A percentile compares a stretch with the other conserved stretches of the same genome.
Evolutionary conservation across 1,140 invertebrate genomes (phyloP).

Genomic region (Bombus fervidus): DNA sequence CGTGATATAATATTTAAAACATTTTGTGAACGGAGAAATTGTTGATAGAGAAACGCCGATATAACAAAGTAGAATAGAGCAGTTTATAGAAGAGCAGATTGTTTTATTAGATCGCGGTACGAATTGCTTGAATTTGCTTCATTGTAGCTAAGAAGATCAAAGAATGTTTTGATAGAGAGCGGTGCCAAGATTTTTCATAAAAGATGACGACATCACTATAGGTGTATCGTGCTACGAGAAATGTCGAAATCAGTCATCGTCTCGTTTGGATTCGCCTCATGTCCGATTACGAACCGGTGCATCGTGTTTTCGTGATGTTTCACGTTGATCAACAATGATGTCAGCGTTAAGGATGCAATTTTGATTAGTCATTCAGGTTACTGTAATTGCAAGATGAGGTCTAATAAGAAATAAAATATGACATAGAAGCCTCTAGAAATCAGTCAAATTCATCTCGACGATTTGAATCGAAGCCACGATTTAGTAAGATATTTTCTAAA

Average conservation of each 20-base stretch:
- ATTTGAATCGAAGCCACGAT: not conserved
- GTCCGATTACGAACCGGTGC: not conserved
- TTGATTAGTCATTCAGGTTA: not conserved
- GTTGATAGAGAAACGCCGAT: too few species aligned
- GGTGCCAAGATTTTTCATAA: slow-evolving; percentile 33
- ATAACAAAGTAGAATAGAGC: not conserved
- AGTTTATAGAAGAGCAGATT: not conserved
- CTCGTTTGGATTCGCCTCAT: not conserved
- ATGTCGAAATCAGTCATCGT: slow-evolving; percentile 23
- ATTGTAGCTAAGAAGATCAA: not conserved
- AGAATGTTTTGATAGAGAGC: not conserved
- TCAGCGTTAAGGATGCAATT: not conserved
- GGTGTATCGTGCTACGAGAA: slow-evolving; percentile 1
- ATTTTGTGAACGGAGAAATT: too few species aligned
- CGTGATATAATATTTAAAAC: too few species aligned
- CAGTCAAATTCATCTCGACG: not conserved
- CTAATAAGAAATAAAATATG: not conserved
- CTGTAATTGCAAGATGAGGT: too few species aligned
- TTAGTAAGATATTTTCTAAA: too few species aligned
- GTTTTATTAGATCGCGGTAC: not conserved
- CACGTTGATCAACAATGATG: not conserved
- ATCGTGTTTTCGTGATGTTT: slow-evolving; percentile 6
- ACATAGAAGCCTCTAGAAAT: not conserved
- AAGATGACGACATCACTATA: slow-evolving; percentile 29
- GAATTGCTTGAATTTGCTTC: not conserved